These are phyloP conservation scores for Tokudaia tokunoshimensis DNA, from an alignment of 2,797 vertebrate species.

Conservation along the genomic window DNA sequence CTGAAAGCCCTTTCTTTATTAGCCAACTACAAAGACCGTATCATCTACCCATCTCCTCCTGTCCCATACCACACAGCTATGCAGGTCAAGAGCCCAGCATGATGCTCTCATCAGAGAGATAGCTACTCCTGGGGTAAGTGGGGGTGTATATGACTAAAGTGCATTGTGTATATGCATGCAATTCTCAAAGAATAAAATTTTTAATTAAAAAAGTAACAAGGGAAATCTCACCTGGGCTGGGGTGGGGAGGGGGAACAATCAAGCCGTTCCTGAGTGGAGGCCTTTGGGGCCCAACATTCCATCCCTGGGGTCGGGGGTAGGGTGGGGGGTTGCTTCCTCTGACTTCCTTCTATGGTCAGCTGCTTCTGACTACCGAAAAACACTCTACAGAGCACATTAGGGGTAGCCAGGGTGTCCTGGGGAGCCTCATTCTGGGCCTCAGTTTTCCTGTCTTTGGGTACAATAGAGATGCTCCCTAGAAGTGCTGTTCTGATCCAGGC, in stretches of 20 bases:
- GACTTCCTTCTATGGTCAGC: background rate
- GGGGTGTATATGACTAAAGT: background rate
- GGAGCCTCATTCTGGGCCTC: background rate
- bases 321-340: background rate
- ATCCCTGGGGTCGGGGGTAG: too few relatives aligned
- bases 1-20: background rate
- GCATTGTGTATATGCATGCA: background rate
- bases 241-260: background rate
- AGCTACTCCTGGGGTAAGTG: too few relatives aligned
- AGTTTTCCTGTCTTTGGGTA: background rate
- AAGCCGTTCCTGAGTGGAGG: background rate
- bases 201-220: background rate
- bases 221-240: background rate
- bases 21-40: background rate
- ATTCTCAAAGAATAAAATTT: background rate
- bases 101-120: background rate
- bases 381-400: background rate
- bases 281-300: background rate
- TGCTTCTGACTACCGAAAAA: background rate
- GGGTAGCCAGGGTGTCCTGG: background rate
- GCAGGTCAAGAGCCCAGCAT: fast-evolving
- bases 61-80: fast-evolving
- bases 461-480: background rate
- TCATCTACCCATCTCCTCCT: background rate
- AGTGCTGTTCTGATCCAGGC: background rate